Percentiles rank a stretch among this genome's conserved stretches.
phyloP scores from a whole-genome alignment of 2,888 invertebrate species.

The Scelioninae gen. 1 region DNA sequence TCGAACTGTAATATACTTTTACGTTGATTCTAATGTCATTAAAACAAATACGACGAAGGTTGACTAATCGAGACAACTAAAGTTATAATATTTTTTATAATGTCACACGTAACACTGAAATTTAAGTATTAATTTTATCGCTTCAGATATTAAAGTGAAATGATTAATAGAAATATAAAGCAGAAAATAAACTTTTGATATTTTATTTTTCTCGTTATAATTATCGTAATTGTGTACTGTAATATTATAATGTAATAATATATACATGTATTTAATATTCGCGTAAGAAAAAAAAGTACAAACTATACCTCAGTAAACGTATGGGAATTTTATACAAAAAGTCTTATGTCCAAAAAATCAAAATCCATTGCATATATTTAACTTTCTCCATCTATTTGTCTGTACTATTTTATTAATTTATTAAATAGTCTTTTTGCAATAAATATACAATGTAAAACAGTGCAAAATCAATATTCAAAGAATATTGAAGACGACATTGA shows the following conservation, averaged over 20 bases:
- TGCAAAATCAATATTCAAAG: too few relatives aligned
- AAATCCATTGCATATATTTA: too few relatives aligned
- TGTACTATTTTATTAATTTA: too few relatives aligned
- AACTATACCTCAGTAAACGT: constrained; percentile 53
- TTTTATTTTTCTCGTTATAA: constrained; percentile 36
- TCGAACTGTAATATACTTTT: constrained; percentile 8
- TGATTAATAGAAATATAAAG: constrained; percentile 4
- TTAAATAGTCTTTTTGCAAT: too few relatives aligned
- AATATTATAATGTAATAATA: constrained; percentile 3
- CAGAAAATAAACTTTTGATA: constrained; percentile 11
- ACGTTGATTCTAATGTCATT: constrained; percentile 4
- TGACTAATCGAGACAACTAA: constrained; percentile 21
- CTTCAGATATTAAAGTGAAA: constrained; percentile 15
- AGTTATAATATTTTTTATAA: constrained; percentile 28
- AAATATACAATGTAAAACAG: too few relatives aligned
- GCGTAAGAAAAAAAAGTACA: constrained; percentile 55
- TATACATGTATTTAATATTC: constrained; percentile 32
- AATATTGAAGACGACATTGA: too few relatives aligned
- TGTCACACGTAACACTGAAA: constrained; percentile 3
- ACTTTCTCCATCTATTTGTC: too few relatives aligned
- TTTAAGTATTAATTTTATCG: constrained; percentile 35
- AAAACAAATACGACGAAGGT: neutral
- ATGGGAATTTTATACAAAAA: constrained; percentile 33
- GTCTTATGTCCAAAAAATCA: too few relatives aligned
- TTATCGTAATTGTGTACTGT: constrained; percentile 20